A percentile compares a stretch with the other conserved stretches of the same genome.
Conservation (phyloP, 30 jellyfish, hydroid and myxozoan genomes). For the Hydractinia symbiolongicarpus region DNA sequence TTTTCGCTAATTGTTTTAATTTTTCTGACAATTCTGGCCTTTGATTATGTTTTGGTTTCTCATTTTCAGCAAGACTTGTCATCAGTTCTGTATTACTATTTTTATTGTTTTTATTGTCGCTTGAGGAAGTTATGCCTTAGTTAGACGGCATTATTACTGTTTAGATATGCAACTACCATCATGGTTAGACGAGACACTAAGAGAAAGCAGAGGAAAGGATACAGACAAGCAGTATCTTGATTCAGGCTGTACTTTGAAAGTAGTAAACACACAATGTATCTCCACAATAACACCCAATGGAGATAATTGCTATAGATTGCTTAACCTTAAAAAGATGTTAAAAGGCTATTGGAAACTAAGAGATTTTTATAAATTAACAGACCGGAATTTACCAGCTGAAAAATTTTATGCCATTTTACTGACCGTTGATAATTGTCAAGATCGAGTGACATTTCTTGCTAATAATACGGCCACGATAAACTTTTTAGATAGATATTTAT, state of each 20-base stretch:
- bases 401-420: constrained; percentile 3
- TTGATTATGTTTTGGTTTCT: no score
- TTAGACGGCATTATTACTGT: not conserved
- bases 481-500: constrained; percentile 13
- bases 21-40: no score
- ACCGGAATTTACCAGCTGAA: constrained; percentile 21
- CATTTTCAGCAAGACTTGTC: no score
- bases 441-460: constrained; percentile 1
- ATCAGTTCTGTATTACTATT: no score
- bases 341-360: constrained; percentile 16
- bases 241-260: constrained; percentile 16
- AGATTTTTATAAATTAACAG: constrained; percentile 18
- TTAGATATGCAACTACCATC: constrained; percentile 22
- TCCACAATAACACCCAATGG: constrained; percentile 15
- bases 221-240: constrained; percentile 10
- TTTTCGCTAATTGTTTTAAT: no score
- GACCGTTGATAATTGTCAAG: constrained; percentile 9
- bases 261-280: not conserved
- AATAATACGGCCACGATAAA: constrained; percentile 13
- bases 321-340: constrained; percentile 10
- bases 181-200: constrained; percentile 14
- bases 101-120: no score
- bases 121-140: no score
- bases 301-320: constrained; percentile 3
- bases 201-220: constrained; percentile 8